Conservation (phyloP, 2,888 invertebrate genomes). For the Nebria brevicollis region DNA sequence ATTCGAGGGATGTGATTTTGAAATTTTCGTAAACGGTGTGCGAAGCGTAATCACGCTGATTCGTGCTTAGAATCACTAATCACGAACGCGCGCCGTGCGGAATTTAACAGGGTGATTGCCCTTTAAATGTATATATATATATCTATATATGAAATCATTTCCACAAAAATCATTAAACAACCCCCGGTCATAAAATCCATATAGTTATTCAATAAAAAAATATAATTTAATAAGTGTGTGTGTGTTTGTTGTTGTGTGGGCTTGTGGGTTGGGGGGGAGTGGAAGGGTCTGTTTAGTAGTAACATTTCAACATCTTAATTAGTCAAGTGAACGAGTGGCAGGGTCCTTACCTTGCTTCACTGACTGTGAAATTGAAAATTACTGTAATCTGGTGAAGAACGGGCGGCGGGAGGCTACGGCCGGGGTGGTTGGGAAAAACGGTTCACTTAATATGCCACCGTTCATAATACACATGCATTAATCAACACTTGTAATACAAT, state of each 20-base stretch:
- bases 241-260: background rate
- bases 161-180: background rate
- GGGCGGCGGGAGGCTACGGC: background rate
- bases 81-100: background rate
- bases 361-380: conserved; percentile 19
- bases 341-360: conserved; percentile 13
- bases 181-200: too few species aligned
- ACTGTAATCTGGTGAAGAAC: conserved; percentile 7
- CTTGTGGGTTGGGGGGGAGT: background rate
- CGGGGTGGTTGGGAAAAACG: background rate
- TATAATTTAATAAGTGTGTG: background rate
- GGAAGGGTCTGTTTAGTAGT: background rate
- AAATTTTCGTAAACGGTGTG: conserved; percentile 1
- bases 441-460: background rate
- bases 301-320: conserved; percentile 21
- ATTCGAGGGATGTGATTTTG: too few species aligned
- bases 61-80: conserved; percentile 8
- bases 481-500: conserved; percentile 7
- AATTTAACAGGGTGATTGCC: background rate
- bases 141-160: background rate
- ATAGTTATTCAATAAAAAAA: too few species aligned
- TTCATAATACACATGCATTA: conserved; percentile 16
- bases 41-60: conserved; percentile 8
- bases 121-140: too few species aligned
- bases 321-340: conserved; percentile 20